Conservation (phyloP, 2,888 invertebrate species). For the Strigamia crassipes region DNA sequence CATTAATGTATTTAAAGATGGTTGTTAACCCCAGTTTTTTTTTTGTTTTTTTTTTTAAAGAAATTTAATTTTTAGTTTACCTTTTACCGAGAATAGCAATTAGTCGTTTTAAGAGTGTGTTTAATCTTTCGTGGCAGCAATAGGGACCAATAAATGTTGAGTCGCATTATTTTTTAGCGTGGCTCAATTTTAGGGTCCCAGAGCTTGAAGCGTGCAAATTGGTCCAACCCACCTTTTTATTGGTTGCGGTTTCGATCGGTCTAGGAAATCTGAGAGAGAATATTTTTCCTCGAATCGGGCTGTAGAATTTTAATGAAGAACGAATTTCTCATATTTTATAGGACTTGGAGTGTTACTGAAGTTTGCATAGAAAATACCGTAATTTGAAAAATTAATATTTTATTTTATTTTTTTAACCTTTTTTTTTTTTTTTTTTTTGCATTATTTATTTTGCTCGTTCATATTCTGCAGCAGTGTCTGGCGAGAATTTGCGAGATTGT, state of each 20-base stretch:
- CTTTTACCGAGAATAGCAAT: not conserved
- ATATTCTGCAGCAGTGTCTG: not conserved
- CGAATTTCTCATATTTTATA: not conserved
- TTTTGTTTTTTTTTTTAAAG: not conserved
- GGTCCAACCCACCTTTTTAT: slow-evolving; percentile 35
- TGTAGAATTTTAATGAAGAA: not conserved
- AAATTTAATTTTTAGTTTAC: not conserved
- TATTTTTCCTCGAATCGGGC: not conserved
- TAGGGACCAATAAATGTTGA: slow-evolving; percentile 26
- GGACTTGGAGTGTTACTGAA: not conserved
- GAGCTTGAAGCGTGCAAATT: slow-evolving; percentile 42
- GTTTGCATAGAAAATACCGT: no score
- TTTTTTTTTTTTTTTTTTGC: not conserved
- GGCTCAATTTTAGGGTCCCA: slow-evolving; percentile 38
- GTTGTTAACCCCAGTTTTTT: not conserved
- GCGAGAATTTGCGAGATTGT: not conserved
- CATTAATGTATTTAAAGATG: not conserved
- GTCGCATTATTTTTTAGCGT: slow-evolving; percentile 6
- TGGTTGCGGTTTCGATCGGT: slow-evolving; percentile 42
- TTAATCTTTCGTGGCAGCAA: not conserved
- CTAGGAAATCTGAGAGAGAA: slow-evolving; percentile 33
- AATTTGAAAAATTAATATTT: no score
- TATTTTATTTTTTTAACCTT: no score
- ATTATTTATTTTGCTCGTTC: not conserved
- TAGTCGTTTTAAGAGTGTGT: not conserved